These are phyloP conservation scores for Pinna nobilis DNA, from an alignment of 1,140 invertebrate genomes.

Conservation along the genomic window DNA sequence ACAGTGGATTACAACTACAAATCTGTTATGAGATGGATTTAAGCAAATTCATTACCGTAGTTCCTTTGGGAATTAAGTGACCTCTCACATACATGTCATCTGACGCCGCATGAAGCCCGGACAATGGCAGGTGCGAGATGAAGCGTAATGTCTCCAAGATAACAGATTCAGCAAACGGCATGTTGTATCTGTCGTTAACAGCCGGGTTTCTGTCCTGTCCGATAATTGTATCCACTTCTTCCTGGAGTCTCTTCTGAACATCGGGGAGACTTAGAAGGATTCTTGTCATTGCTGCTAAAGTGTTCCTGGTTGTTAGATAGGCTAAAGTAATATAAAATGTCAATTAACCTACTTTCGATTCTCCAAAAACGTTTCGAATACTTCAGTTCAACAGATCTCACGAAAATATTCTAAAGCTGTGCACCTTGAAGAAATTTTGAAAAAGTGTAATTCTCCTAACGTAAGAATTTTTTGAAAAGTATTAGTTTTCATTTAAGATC, in stretches of 20 bases:
- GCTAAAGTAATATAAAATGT: too few relatives aligned
- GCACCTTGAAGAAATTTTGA: too few relatives aligned
- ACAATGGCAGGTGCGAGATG: neutral
- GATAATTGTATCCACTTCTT: conserved; percentile 14
- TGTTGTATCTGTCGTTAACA: neutral
- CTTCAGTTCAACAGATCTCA: too few relatives aligned
- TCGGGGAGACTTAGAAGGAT: conserved; percentile 7
- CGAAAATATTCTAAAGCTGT: too few relatives aligned
- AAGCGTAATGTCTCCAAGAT: conserved; percentile 4
- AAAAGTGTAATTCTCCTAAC: too few relatives aligned
- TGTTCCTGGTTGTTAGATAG: conserved; percentile 5
- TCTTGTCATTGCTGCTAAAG: neutral
- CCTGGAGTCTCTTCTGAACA: conserved; percentile 8
- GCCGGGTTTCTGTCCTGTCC: conserved; percentile 1
- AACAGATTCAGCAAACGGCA: neutral
- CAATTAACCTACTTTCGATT: too few relatives aligned
- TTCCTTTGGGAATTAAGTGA: neutral
- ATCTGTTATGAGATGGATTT: too few relatives aligned
- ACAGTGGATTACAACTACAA: too few relatives aligned
- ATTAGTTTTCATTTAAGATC: too few relatives aligned
- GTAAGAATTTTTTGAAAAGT: too few relatives aligned
- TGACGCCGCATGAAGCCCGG: neutral
- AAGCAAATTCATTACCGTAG: too few relatives aligned
- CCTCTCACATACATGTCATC: neutral
- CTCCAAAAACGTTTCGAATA: too few relatives aligned